Conservation (phyloP, 2,888 invertebrate species). For the Eurois occulta region DNA sequence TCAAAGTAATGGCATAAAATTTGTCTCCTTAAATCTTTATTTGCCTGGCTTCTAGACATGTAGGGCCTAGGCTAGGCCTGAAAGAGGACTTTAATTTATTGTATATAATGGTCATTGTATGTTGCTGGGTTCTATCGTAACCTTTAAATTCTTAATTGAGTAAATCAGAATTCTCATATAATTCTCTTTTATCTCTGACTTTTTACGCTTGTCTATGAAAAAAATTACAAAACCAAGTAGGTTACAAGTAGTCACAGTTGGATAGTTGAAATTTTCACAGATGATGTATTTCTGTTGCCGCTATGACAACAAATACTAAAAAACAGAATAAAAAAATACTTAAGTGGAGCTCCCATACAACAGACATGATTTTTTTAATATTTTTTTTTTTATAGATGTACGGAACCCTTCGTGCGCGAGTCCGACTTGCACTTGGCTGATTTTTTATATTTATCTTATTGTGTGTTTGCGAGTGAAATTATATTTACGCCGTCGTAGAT, state of each 20-base stretch:
- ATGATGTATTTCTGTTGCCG: too few species aligned
- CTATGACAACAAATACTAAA: too few species aligned
- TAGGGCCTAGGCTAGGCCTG: slow-evolving; percentile 6
- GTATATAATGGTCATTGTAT: slow-evolving; percentile 13
- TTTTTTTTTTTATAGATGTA: too few species aligned
- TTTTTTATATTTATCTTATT: slow-evolving; percentile 3
- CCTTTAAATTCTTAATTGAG: not conserved
- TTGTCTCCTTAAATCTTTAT: slow-evolving; percentile 54
- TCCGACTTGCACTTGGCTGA: too few species aligned
- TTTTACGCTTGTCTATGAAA: not conserved
- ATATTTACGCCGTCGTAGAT: not conserved
- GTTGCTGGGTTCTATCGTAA: not conserved
- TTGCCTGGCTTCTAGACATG: slow-evolving; percentile 38
- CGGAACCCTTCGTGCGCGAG: too few species aligned
- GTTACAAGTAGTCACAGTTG: too few species aligned
- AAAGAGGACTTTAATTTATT: slow-evolving; percentile 41
- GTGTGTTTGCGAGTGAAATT: not conserved
- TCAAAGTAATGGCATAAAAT: slow-evolving; percentile 54
- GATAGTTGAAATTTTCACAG: too few species aligned
- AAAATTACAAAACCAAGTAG: not conserved
- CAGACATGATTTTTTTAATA: too few species aligned
- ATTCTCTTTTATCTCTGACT: not conserved
- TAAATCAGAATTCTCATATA: not conserved
- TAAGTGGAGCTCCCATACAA: too few species aligned
- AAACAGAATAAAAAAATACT: too few species aligned